Percentiles rank a stretch among this genome's conserved stretches.
Conservation (phyloP, 2,888 invertebrate species). For the Zootermopsis nevadensis region DNA sequence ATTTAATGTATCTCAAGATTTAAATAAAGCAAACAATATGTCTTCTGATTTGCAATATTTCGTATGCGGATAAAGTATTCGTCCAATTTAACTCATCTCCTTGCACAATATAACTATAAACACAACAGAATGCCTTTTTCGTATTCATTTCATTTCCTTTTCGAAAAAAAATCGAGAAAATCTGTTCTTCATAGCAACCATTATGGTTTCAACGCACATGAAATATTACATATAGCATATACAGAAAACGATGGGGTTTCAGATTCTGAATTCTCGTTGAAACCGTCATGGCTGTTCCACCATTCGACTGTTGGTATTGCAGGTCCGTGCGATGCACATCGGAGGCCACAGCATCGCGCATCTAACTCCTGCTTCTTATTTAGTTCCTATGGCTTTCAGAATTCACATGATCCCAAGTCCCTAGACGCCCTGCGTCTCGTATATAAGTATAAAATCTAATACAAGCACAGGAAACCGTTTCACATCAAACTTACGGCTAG, state of each 20-base stretch:
- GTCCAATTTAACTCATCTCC: too few relatives aligned
- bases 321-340: not conserved
- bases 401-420: not conserved
- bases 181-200: too few relatives aligned
- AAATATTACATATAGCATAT: too few relatives aligned
- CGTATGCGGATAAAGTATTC: too few relatives aligned
- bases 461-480: not conserved
- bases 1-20: too few relatives aligned
- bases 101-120: too few relatives aligned
- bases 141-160: too few relatives aligned
- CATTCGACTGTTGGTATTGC: not conserved
- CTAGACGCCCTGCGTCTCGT: not conserved
- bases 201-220: too few relatives aligned
- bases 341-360: not conserved
- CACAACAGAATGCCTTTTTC: too few relatives aligned
- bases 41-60: too few relatives aligned
- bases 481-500: not conserved
- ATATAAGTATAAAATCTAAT: slow-evolving; percentile 13
- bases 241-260: not conserved
- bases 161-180: too few relatives aligned
- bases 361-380: not conserved
- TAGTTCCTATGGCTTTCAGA: not conserved
- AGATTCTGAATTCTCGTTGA: not conserved
- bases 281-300: not conserved
- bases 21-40: too few relatives aligned